These are phyloP conservation scores for Epicampocera succincta DNA, from an alignment of 2,888 invertebrate species.

Conservation along the genomic window DNA sequence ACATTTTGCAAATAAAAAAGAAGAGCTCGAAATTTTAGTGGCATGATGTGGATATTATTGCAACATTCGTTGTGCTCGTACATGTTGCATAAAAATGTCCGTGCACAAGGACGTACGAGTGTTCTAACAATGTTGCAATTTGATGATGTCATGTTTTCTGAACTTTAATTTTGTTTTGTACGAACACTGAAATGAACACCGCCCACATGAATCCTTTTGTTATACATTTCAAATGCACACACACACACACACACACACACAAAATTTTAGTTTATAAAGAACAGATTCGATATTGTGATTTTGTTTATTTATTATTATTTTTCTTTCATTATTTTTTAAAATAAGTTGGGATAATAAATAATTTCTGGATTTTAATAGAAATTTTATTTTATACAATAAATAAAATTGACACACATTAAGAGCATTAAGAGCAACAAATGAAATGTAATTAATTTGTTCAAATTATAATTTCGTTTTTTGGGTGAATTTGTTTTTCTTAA, in stretches of 20 bases:
- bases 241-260: conserved; percentile 4
- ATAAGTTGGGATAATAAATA: neutral
- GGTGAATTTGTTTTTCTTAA: no score
- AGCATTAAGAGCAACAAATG: no score
- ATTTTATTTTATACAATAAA: no score
- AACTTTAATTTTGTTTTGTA: conserved; percentile 44
- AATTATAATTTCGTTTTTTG: no score
- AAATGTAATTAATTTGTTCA: no score
- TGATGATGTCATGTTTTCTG: conserved; percentile 57
- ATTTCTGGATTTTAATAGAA: neutral
- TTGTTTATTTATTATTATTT: neutral
- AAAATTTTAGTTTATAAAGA: conserved; percentile 42
- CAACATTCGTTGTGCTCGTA: conserved; percentile 9
- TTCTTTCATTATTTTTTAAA: neutral
- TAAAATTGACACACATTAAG: no score
- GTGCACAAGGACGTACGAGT: neutral
- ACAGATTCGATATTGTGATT: conserved; percentile 7
- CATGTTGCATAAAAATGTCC: conserved; percentile 1
- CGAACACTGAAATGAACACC: neutral
- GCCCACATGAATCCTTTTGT: conserved; percentile 20
- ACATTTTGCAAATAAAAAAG: neutral
- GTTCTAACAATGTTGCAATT: conserved; percentile 47
- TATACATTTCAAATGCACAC: neutral
- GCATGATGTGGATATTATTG: conserved; percentile 32
- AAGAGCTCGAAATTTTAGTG: conserved; percentile 26